Percentiles rank a stretch among this genome's conserved stretches.
These are phyloP conservation scores for Aegotheles bennettii DNA, from an alignment of 2,113 vertebrate species.

Conservation along the genomic window DNA sequence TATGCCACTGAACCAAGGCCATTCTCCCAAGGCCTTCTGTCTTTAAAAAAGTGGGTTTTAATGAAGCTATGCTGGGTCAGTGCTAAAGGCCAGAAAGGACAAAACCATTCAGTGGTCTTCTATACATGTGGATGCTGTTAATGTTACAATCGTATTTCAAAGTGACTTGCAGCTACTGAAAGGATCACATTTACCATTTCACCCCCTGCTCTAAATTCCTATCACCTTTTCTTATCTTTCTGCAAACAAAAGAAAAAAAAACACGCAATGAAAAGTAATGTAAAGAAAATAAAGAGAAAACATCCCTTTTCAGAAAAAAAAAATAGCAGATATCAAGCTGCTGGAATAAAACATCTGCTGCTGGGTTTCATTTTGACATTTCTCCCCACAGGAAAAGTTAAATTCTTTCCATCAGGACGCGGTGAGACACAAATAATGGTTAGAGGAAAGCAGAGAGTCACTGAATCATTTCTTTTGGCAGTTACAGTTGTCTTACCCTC, in stretches of 20 bases:
- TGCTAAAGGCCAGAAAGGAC: not conserved
- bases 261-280: not conserved
- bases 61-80: not conserved
- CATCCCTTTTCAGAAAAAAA: not conserved
- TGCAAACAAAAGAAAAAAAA: not conserved
- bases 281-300: not conserved
- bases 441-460: not conserved
- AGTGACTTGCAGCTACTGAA: not conserved
- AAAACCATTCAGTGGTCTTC: not conserved
- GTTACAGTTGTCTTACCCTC: not conserved
- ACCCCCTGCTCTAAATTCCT: not conserved
- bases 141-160: not conserved
- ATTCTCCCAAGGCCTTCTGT: not conserved
- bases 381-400: not conserved
- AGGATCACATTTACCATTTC: not conserved
- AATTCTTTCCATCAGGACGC: not conserved
- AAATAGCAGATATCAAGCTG: not conserved
- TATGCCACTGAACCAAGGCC: not conserved
- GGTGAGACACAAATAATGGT: not conserved
- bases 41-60: not conserved
- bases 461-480: not conserved
- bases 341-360: not conserved
- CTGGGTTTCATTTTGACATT: not conserved
- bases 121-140: rapidly evolving
- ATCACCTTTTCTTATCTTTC: not conserved